Base-by-base conservation (phyloP, 2,888 invertebrate genomes). In the Eledone cirrhosa region DNA sequence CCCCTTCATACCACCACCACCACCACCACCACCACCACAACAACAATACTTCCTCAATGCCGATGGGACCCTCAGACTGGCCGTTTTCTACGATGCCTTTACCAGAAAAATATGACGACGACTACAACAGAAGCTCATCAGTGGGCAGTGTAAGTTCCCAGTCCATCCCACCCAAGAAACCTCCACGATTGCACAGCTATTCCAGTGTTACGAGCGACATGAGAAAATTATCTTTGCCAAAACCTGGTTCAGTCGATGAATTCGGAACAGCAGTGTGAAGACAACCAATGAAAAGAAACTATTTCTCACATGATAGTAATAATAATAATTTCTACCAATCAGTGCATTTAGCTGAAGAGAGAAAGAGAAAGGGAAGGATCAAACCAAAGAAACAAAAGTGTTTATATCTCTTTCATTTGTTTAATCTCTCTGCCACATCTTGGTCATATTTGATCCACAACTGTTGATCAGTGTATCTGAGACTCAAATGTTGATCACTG, bases 151-250 rank as follows among this genome's bases (percentile, higher is more conserved):
- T 69, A 22, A 19, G 69, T 0, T 33, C 33, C 31, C 29, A 33
- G 16, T 22, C 69, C 8, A 69, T 69, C 69, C 69, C 69, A 29
- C 69, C 69, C 24, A 69, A 69, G 33, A 69, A 69, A 69, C 69
- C 69, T 27, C 69, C 69, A 31, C 69, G 69, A 33, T 33, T 69
- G 31, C 69, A 69, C 33, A 69, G 69, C 19, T 69, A 33, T 69
- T 69, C 69, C 8, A 69, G 69, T 29, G 31, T 29, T 33, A 27
- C 69, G n/a, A 33, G 33, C 16, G 14, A 29, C 31, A 16, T 8
- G 5, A 14, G 16, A 19, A 69, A 69, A 29, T 11, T 69, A 1
- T n/a, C 69, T 69, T 29, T 69, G 33, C 69, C 69, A 69, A 69
- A 33, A 31, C 69, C 69, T 33, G 69, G 69, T 19, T 69, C 69